phyloP scores from a whole-genome alignment of 1,140 invertebrate genomes.

The Cyclargus thomasi region DNA sequence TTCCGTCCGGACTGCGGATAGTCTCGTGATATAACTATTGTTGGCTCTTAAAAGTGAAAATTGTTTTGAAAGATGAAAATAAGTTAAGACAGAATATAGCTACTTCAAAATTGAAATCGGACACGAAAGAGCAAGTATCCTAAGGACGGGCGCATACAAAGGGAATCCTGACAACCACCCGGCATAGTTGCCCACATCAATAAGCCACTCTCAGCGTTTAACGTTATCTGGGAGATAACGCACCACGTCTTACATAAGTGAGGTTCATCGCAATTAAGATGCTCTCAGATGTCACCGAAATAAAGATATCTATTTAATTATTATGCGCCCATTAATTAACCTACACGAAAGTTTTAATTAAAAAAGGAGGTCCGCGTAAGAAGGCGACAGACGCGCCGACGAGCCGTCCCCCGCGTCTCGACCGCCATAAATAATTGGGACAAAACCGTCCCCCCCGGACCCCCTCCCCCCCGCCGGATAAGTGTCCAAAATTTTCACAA shows the following conservation, averaged over 20 bases:
- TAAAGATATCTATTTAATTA: constrained; percentile 50
- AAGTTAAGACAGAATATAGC: too few relatives aligned
- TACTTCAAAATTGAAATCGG: too few relatives aligned
- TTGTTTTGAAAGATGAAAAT: too few relatives aligned
- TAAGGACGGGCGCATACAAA: background rate
- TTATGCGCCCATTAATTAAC: constrained; percentile 68
- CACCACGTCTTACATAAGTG: background rate
- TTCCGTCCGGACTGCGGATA: background rate
- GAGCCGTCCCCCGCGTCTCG: constrained; percentile 65
- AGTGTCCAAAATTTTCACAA: constrained; percentile 75
- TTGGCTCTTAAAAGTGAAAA: background rate
- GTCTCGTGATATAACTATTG: background rate
- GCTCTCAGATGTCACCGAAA: constrained; percentile 25
- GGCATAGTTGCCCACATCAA: background rate
- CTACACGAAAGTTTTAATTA: constrained; percentile 68
- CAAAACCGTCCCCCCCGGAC: constrained; percentile 54
- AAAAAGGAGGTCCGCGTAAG: constrained; percentile 61
- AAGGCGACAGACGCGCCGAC: constrained; percentile 59
- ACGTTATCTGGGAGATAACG: constrained; percentile 4
- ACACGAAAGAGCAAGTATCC: background rate
- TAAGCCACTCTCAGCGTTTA: background rate
- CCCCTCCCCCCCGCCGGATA: constrained; percentile 57
- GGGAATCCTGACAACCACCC: background rate
- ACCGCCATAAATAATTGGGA: constrained; percentile 72
- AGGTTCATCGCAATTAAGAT: constrained; percentile 12